Conservation (phyloP, 2,113 vertebrate species). For the Pedetes capensis region DNA sequence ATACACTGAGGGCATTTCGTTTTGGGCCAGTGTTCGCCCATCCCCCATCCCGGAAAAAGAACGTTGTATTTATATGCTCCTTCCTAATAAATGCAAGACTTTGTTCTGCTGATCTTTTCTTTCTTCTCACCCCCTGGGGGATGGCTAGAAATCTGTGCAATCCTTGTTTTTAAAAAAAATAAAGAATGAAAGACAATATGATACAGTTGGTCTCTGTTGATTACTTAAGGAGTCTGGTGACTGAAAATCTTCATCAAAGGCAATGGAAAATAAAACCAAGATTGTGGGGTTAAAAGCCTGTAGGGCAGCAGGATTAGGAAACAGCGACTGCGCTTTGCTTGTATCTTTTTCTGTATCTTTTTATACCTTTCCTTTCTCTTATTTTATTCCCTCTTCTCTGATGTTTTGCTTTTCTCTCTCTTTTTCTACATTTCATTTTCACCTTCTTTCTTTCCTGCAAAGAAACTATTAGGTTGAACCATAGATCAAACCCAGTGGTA, state of each 20-base stretch:
- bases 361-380: background rate
- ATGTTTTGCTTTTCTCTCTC: background rate
- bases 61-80: constrained; percentile 49
- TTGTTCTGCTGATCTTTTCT: constrained; percentile 59
- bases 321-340: background rate
- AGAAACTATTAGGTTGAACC: background rate
- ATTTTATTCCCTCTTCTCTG: background rate
- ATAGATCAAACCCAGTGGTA: background rate
- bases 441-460: background rate
- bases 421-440: background rate
- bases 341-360: background rate
- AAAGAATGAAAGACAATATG: constrained; percentile 62
- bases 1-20: constrained; percentile 3
- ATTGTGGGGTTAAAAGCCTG: background rate
- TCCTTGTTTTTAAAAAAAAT: constrained; percentile 39
- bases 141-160: constrained; percentile 52
- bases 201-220: constrained; percentile 60
- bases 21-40: constrained; percentile 2
- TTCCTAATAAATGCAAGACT: constrained; percentile 70
- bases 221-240: constrained; percentile 63
- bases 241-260: constrained; percentile 63
- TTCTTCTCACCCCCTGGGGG: constrained; percentile 55
- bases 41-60: constrained; percentile 49
- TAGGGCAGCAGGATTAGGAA: background rate
- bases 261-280: background rate